phyloP scores from a whole-genome alignment of 2,888 invertebrate species.

The Chymomyza amoena region DNA sequence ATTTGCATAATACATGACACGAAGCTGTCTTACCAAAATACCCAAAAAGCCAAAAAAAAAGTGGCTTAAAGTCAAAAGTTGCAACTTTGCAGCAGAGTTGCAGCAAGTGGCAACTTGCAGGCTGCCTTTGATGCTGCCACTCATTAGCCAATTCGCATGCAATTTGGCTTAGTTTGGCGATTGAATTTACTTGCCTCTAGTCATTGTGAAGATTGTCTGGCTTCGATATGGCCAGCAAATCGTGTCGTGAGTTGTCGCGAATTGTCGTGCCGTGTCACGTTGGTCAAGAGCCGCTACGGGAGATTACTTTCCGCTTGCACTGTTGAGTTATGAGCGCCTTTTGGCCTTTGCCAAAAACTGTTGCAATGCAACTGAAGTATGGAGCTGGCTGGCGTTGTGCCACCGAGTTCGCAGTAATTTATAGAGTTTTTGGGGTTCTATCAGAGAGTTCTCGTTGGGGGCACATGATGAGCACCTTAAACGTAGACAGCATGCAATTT shows the following conservation, averaged over 20 bases:
- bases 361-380: constrained; percentile 12
- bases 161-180: background rate
- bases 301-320: background rate
- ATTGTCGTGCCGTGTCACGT: background rate
- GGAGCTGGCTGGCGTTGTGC: constrained; percentile 31
- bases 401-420: constrained; percentile 29
- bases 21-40: background rate
- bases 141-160: background rate
- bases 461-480: background rate
- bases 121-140: background rate
- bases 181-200: background rate
- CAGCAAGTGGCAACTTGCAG: background rate
- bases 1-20: constrained; percentile 39
- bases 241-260: background rate
- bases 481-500: background rate
- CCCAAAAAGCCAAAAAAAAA: background rate
- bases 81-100: background rate
- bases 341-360: constrained; percentile 30
- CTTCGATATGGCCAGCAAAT: background rate
- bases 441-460: constrained; percentile 13
- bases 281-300: constrained; percentile 17
- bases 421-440: constrained; percentile 25
- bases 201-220: background rate
- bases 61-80: constrained; percentile 4
- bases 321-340: constrained; percentile 45